Evolutionary conservation across 2,113 vertebrate species (phyloP).

Genomic region (Rhea americana): DNA sequence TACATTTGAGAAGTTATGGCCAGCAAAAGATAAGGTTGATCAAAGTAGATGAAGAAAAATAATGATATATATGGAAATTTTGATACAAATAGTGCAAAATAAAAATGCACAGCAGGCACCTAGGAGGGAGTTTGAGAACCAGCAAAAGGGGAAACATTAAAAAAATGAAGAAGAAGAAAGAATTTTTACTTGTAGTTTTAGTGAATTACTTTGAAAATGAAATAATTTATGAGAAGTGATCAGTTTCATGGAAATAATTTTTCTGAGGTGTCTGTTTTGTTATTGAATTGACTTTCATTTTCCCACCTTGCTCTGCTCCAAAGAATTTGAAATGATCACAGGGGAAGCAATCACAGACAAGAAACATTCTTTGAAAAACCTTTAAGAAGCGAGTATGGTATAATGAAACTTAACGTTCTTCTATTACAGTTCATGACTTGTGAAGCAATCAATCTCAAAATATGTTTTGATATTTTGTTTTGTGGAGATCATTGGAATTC

Average conservation of each 20-base stretch:
- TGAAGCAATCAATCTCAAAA: slow-evolving; percentile 7
- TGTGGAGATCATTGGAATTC: slow-evolving; percentile 42
- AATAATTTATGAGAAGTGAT: background rate
- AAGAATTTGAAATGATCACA: background rate
- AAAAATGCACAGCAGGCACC: background rate
- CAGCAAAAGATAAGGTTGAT: background rate
- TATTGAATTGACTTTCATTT: background rate
- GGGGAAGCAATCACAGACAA: no score
- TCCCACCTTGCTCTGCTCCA: background rate
- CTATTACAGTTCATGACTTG: background rate
- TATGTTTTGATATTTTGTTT: background rate
- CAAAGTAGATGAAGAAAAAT: background rate
- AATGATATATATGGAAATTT: background rate
- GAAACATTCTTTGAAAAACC: background rate
- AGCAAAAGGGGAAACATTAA: no score
- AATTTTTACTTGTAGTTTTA: background rate
- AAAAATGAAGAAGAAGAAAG: background rate
- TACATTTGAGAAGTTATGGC: background rate
- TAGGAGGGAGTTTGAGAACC: background rate
- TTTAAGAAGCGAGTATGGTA: background rate
- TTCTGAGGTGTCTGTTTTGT: background rate
- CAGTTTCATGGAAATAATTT: background rate
- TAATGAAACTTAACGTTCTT: slow-evolving; percentile 7
- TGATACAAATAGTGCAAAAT: background rate
- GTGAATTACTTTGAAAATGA: background rate